These are phyloP conservation scores for Microcebus lehilahytsara DNA, from an alignment of 2,113 vertebrate genomes.

Conservation along the genomic window DNA sequence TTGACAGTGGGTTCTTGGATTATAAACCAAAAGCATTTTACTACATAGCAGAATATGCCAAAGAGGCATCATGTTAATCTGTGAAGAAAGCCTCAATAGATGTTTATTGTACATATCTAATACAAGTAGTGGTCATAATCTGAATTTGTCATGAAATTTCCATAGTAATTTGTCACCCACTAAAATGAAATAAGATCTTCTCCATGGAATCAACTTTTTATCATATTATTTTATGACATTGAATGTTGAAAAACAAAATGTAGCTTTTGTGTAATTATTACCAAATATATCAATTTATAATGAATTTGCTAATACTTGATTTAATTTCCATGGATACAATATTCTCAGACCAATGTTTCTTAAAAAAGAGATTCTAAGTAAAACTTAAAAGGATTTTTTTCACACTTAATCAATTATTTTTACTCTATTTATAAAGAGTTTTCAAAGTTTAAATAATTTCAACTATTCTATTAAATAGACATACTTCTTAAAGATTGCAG, in stretches of 20 bases:
- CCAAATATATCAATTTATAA: not conserved
- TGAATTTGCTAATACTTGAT: not conserved
- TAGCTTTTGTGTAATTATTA: not conserved
- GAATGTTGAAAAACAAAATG: not conserved
- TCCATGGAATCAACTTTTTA: not conserved
- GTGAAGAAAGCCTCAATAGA: conserved; percentile 47
- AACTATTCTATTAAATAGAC: not conserved
- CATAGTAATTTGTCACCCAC: not conserved
- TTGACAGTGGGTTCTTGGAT: conserved; percentile 24
- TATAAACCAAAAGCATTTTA: conserved; percentile 47
- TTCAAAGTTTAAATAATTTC: not conserved
- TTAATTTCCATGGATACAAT: not conserved
- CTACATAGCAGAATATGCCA: conserved; percentile 57
- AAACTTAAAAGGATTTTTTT: not conserved
- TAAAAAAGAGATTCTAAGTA: not conserved
- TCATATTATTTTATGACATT: not conserved
- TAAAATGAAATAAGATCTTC: not conserved
- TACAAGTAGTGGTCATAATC: conserved; percentile 45
- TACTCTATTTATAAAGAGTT: not conserved
- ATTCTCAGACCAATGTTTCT: not conserved
- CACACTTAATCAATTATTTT: not conserved
- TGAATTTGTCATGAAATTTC: conserved; percentile 16
- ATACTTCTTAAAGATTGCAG: not conserved
- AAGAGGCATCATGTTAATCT: conserved; percentile 54
- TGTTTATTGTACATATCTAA: not conserved